These are phyloP conservation scores for Capromys pilorides DNA, from an alignment of 2,797 vertebrate species.

Conservation along the genomic window DNA sequence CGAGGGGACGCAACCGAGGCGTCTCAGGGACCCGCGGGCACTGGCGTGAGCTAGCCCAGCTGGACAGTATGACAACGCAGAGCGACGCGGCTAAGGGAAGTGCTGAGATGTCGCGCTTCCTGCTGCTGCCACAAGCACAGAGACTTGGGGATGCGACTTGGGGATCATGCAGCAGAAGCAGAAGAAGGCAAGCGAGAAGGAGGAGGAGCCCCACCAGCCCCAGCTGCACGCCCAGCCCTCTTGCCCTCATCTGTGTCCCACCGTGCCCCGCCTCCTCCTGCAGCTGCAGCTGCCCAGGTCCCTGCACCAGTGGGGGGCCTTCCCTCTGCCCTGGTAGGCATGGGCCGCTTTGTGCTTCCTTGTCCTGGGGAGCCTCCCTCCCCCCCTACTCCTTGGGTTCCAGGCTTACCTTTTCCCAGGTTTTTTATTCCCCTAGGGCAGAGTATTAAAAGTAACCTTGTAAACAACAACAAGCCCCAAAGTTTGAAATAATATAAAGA, in stretches of 20 bases:
- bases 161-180: constrained; percentile 98
- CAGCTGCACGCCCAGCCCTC: constrained; percentile 80
- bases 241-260: too few relatives aligned
- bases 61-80: constrained; percentile 93
- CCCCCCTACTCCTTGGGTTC: constrained; percentile 72
- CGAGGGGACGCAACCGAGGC: too few relatives aligned
- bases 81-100: constrained; percentile 90
- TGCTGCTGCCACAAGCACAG: constrained; percentile 94
- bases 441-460: constrained; percentile 85
- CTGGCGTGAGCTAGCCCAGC: constrained; percentile 91
- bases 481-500: background rate
- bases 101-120: constrained; percentile 92
- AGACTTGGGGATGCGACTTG: constrained; percentile 97
- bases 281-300: too few relatives aligned
- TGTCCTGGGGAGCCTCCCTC: constrained; percentile 76
- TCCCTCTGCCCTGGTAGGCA: constrained; percentile 77
- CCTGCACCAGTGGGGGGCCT: too few relatives aligned
- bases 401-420: constrained; percentile 77
- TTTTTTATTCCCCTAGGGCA: constrained; percentile 83
- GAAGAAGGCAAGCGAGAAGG: constrained; percentile 89
- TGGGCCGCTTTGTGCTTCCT: constrained; percentile 82
- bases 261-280: constrained; percentile 77
- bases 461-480: background rate
- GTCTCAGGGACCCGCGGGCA: too few relatives aligned
- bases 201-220: constrained; percentile 89